phyloP scores from a whole-genome alignment of 1,140 invertebrate genomes.

The Drosophila seguyi region DNA sequence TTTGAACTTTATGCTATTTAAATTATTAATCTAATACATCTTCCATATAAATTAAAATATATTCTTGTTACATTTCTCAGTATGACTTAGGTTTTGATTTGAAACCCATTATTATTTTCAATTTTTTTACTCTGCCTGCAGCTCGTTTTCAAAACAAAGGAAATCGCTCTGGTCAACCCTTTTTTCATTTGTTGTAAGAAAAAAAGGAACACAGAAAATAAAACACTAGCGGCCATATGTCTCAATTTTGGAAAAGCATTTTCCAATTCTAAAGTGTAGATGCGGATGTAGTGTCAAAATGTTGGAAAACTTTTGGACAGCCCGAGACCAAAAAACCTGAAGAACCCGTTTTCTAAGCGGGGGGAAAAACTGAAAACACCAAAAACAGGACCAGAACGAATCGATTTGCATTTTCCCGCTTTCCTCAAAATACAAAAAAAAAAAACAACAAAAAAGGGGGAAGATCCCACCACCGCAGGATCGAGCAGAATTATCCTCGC shows the following conservation, averaged over 20 bases:
- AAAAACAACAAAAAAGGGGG: conserved; percentile 13
- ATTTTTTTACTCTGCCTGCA: not conserved
- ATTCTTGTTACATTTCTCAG: not conserved
- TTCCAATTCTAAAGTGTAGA: conserved; percentile 26
- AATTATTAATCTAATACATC: not conserved
- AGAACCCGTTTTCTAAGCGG: conserved; percentile 36
- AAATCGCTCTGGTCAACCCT: conserved; percentile 27
- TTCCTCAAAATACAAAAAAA: not conserved
- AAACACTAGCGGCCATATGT: conserved; percentile 56
- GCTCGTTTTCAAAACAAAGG: not conserved
- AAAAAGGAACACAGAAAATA: not conserved
- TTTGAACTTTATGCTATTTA: not conserved
- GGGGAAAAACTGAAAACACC: not conserved
- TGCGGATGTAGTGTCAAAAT: conserved; percentile 62
- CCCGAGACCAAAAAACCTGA: conserved; percentile 5
- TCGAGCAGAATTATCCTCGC: conserved; percentile 24
- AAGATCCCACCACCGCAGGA: conserved; percentile 35
- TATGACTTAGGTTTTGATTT: not conserved
- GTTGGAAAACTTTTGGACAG: conserved; percentile 54
- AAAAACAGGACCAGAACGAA: conserved; percentile 59
- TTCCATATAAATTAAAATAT: not conserved
- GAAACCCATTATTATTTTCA: not conserved
- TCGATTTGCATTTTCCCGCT: conserved; percentile 57
- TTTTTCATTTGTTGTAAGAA: conserved; percentile 6
- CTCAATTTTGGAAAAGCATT: conserved; percentile 58